Evolutionary conservation across 2,888 invertebrate species (phyloP).

Genomic region (Beris chalybata): DNA sequence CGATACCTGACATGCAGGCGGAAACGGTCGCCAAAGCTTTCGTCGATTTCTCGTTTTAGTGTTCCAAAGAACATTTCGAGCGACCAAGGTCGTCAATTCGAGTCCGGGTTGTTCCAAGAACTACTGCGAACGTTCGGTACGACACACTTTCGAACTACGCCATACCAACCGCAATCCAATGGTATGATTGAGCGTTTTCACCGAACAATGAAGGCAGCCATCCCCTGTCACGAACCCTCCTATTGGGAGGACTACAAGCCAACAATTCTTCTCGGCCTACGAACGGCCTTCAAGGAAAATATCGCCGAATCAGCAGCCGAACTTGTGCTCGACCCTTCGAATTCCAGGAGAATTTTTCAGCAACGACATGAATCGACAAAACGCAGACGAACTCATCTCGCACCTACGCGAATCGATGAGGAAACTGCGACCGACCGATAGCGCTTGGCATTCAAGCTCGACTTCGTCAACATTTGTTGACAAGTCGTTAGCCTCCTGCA

Average conservation of each 20-base stretch:
- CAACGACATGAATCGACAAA: not conserved
- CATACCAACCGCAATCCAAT: not conserved
- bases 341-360: slow-evolving; percentile 13
- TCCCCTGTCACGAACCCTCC: not conserved
- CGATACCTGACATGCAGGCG: no score
- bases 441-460: not conserved
- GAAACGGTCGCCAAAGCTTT: not conserved
- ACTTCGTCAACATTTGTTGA: not conserved
- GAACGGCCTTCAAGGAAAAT: slow-evolving; percentile 3
- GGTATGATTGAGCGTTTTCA: slow-evolving; percentile 4
- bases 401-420: not conserved
- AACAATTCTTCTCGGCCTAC: not conserved
- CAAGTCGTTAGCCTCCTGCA: not conserved
- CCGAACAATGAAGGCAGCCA: not conserved
- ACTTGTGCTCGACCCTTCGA: not conserved
- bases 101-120: not conserved
- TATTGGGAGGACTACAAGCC: not conserved
- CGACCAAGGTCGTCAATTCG: not conserved
- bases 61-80: not conserved
- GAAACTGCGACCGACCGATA: not conserved
- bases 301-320: not conserved
- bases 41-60: not conserved
- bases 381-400: not conserved
- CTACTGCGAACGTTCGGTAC: not conserved
- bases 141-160: not conserved